Evolutionary conservation across 1,140 invertebrate genomes (phyloP).

Genomic region (Ganaspis sp.): DNA sequence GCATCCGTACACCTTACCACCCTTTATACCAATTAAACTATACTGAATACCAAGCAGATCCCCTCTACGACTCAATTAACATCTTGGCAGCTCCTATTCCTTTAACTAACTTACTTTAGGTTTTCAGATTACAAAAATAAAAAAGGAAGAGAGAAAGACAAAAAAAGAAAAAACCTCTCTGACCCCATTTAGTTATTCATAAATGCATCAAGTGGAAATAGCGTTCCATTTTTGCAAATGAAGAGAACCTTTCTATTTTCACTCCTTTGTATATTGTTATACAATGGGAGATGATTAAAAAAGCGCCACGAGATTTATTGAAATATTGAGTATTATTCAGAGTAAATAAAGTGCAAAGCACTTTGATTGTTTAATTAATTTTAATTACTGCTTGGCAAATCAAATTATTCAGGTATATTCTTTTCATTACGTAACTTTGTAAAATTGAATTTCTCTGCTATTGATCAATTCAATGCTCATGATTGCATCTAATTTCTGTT

Average conservation of each 20-base stretch:
- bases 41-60: slow-evolving; percentile 14
- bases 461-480: no score
- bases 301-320: slow-evolving; percentile 6
- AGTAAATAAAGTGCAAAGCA: neutral
- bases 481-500: no score
- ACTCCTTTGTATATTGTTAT: neutral
- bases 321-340: neutral
- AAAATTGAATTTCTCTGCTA: neutral
- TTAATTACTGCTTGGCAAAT: neutral
- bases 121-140: no score
- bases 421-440: neutral
- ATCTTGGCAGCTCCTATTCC: neutral
- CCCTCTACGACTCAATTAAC: slow-evolving; percentile 18
- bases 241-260: neutral
- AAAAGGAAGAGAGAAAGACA: no score
- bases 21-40: slow-evolving; percentile 20
- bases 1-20: slow-evolving; percentile 34
- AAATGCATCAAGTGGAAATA: slow-evolving; percentile 4
- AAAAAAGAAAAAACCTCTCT: neutral
- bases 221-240: neutral
- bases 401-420: neutral
- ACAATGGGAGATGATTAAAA: neutral
- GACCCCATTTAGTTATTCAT: slow-evolving; percentile 24
- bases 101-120: neutral
- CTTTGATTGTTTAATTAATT: neutral